These are phyloP conservation scores for Ferdinandea cuprea DNA, from an alignment of 2,888 invertebrate species.

Conservation along the genomic window DNA sequence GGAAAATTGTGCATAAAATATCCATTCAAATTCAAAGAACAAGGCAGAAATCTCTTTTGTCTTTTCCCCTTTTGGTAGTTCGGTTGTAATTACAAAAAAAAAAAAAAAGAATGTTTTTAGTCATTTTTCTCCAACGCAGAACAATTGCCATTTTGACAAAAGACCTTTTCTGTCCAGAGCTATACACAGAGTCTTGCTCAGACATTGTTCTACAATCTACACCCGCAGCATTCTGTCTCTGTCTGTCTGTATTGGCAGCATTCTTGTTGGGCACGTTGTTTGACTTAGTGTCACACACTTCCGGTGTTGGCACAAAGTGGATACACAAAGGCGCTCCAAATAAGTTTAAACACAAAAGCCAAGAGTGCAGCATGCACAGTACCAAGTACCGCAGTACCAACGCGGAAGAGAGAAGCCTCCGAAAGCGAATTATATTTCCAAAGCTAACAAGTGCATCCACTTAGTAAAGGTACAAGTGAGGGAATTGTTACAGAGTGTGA, in stretches of 20 bases:
- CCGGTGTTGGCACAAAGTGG: constrained; percentile 39
- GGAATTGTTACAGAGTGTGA: constrained; percentile 7
- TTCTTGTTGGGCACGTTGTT: constrained; percentile 47
- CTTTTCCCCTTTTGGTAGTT: constrained; percentile 14
- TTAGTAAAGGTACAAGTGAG: constrained; percentile 27
- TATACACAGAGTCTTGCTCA: background rate
- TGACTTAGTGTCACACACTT: constrained; percentile 67
- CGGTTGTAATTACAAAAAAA: constrained; percentile 33
- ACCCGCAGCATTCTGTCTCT: too few species aligned
- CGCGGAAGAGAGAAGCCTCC: constrained; percentile 45
- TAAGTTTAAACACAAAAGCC: constrained; percentile 24
- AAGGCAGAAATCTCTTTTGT: background rate
- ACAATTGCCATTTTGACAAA: constrained; percentile 58
- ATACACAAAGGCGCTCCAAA: constrained; percentile 28
- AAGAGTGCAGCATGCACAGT: constrained; percentile 1
- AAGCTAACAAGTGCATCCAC: constrained; percentile 47
- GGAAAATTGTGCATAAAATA: constrained; percentile 38
- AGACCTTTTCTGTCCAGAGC: constrained; percentile 22
- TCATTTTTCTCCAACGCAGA: constrained; percentile 31
- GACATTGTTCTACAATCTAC: constrained; percentile 14
- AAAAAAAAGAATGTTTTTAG: constrained; percentile 32
- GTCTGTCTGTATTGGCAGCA: too few species aligned
- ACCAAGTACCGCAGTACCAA: too few species aligned
- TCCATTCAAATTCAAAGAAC: constrained; percentile 21
- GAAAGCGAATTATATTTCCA: constrained; percentile 29